Evolutionary conservation across 2,797 vertebrate species (phyloP), one percentile per base, ranked within the genome.

Genomic region (Tiaroga cobitis): DNA sequence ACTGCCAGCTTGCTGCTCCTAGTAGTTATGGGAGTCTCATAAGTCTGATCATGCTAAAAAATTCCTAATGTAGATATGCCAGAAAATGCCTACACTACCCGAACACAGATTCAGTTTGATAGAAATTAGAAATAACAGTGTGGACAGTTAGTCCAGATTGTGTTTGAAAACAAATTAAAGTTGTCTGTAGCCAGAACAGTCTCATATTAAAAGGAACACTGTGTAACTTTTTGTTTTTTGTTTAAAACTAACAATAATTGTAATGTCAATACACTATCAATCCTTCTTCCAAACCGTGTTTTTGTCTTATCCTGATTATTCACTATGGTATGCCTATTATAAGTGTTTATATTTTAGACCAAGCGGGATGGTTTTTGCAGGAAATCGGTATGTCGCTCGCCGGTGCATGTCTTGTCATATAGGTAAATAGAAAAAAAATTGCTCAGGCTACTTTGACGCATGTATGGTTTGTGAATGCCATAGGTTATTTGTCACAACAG

Each of bases 91-190:
- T 74, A 16, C n/a, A 32, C 39, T 15, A 2, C 19, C 81, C 43
- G 5, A 82, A 46, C 19, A 74, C 9, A 26, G 8, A 26, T 65
- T 21, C 8, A 10, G 24, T 37, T 49, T 63, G 15, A 75, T 65
- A 21, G n/a, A n/a, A 43, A 3, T n/a, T 24, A 9, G 21, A 82
- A 63, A 65, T 8, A 65, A 65, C 29, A 49, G 13, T 11, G 41
- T 13, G 9, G 56, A 7, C 56, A 63, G 15, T 34, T 19, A n/a
- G 10, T 46, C n/a, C 39, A 79, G 21, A 63, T 18, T 46, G 56
- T n/a, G 29, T 73, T 49, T 65, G 21, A 74, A 74, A 82, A 74
- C 8, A 65, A 82, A 65, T 34, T 7, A 63, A 61, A 82, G 32
- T 54, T n/a, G 39, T 82, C 26, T 82, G 69, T 39, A 63, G 26